These are phyloP conservation scores for Fragum whitleyi DNA, from an alignment of 2,888 invertebrate genomes.

Conservation along the genomic window DNA sequence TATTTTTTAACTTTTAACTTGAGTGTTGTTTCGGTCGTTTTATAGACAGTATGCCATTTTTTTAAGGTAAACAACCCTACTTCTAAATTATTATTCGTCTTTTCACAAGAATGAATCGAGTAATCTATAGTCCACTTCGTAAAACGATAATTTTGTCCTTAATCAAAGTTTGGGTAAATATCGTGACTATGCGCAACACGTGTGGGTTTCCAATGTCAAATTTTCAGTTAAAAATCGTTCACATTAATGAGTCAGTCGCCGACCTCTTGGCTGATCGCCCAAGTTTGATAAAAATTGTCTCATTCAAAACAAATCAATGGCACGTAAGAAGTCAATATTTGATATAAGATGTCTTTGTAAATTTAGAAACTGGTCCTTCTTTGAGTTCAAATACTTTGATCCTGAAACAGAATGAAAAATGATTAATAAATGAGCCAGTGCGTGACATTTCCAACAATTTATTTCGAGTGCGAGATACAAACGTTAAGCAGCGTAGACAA, in stretches of 20 bases:
- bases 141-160: neutral
- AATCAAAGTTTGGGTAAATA: neutral
- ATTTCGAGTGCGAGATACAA: no score
- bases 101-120: neutral
- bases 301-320: neutral
- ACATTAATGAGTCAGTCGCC: neutral
- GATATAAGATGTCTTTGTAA: no score
- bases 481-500: no score
- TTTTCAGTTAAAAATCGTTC: neutral
- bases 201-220: neutral
- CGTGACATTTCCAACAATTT: no score
- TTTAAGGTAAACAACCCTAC: neutral
- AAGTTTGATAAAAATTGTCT: neutral
- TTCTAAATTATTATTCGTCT: neutral
- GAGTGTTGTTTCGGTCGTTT: no score
- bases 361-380: no score
- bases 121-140: neutral
- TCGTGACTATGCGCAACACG: neutral
- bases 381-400: no score
- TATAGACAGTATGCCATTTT: no score
- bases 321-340: neutral
- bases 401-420: no score
- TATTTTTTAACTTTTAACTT: no score
- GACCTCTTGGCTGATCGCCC: neutral
- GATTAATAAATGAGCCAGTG: no score